These are phyloP conservation scores for Aplysia californica DNA, from an alignment of 1,140 invertebrate genomes.

Conservation along the genomic window DNA sequence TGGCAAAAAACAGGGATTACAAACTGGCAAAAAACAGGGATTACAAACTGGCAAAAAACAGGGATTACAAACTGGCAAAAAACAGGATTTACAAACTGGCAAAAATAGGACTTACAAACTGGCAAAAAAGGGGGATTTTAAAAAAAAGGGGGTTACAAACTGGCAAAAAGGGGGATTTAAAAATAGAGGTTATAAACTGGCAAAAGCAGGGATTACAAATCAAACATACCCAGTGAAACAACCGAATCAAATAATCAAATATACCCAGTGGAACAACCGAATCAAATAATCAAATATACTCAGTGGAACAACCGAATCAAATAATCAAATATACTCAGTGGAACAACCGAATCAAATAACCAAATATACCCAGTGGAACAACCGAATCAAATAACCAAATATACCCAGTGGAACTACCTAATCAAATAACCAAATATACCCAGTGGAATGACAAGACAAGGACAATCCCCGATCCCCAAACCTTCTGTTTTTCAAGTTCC, in stretches of 20 bases:
- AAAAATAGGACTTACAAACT: background rate
- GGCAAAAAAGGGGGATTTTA: background rate
- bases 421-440: background rate
- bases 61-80: too few species aligned
- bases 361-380: background rate
- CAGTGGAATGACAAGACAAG: background rate
- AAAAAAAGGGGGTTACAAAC: too few species aligned
- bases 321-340: background rate
- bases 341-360: background rate
- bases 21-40: background rate
- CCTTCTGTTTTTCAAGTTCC: constrained; percentile 9
- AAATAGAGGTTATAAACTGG: background rate
- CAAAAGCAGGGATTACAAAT: background rate
- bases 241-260: background rate
- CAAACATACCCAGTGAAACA: background rate
- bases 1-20: background rate
- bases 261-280: background rate
- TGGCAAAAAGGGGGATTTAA: background rate
- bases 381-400: background rate
- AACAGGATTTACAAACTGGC: background rate
- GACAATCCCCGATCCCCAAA: background rate
- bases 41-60: background rate
- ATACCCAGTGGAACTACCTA: background rate
- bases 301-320: background rate
- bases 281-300: background rate